Conservation (phyloP, 2,113 vertebrate genomes). For the Alligator mississippiensis region DNA sequence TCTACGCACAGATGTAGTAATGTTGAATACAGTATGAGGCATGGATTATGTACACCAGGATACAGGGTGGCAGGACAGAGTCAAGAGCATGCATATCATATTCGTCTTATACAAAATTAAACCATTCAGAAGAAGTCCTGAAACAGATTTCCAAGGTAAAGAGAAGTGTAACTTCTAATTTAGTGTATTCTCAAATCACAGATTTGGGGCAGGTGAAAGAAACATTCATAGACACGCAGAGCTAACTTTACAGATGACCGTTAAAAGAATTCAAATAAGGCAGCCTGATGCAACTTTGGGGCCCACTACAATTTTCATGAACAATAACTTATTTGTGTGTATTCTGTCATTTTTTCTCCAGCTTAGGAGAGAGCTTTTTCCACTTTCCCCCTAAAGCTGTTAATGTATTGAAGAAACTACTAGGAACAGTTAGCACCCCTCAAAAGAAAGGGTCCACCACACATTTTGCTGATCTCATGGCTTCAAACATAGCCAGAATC, state of each 20-base stretch:
- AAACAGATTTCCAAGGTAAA: constrained; percentile 32
- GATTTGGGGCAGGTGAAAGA: constrained; percentile 13
- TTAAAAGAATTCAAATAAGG: constrained; percentile 43
- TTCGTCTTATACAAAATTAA: constrained; percentile 9
- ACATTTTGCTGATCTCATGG: constrained; percentile 57
- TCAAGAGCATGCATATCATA: neutral
- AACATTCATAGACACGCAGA: constrained; percentile 2
- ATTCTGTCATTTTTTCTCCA: constrained; percentile 47
- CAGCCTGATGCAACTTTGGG: constrained; percentile 33
- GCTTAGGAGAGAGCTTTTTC: constrained; percentile 10
- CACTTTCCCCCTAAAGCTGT: constrained; percentile 16
- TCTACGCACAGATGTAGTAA: neutral
- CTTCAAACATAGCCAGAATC: constrained; percentile 50
- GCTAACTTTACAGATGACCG: constrained; percentile 11
- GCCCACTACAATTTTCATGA: constrained; percentile 55
- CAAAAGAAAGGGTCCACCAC: constrained; percentile 46
- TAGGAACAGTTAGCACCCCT: constrained; percentile 52
- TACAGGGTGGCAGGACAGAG: neutral
- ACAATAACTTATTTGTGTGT: constrained; percentile 37
- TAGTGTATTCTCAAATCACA: constrained; percentile 44
- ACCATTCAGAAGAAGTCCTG: neutral
- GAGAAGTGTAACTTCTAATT: constrained; percentile 14
- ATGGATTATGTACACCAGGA: neutral
- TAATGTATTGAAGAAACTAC: constrained; percentile 53
- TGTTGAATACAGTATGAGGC: accelerated